Percentiles rank a stretch among this genome's conserved stretches.
Evolutionary conservation across 37 sponge, comb jelly and placozoan genomes (phyloP).

Genomic region (Bolinopsis microptera): DNA sequence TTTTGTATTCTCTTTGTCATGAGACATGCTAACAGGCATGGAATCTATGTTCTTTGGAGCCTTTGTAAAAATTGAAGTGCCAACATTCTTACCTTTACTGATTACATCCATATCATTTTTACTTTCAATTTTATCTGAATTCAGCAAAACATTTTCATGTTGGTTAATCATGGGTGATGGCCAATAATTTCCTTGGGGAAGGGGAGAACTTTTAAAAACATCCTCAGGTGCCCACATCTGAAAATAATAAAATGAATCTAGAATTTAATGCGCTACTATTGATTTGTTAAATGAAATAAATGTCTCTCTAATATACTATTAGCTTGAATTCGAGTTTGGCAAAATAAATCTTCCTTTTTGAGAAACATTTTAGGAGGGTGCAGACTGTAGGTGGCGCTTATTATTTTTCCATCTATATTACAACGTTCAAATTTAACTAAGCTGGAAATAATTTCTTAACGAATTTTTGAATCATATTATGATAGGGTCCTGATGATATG

Average conservation of each 20-base stretch:
- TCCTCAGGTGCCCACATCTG: slow-evolving; percentile 37
- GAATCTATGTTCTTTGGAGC: background rate
- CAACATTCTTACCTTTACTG: background rate
- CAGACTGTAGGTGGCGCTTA: too few relatives aligned
- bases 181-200: slow-evolving; percentile 2
- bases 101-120: background rate
- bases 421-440: too few relatives aligned
- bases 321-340: too few relatives aligned
- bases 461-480: too few relatives aligned
- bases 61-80: background rate
- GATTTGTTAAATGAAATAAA: background rate
- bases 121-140: background rate
- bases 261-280: too few relatives aligned
- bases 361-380: too few relatives aligned
- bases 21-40: background rate
- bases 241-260: background rate
- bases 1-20: background rate
- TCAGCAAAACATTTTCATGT: background rate
- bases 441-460: too few relatives aligned
- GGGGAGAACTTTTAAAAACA: background rate
- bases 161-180: slow-evolving; percentile 19
- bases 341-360: too few relatives aligned
- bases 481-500: too few relatives aligned
- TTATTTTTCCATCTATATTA: too few relatives aligned
- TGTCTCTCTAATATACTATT: too few relatives aligned